Percentiles rank a stretch among this genome's conserved stretches.
phyloP scores from a whole-genome alignment of 2,113 vertebrate species.

The Corythaeola cristata region DNA sequence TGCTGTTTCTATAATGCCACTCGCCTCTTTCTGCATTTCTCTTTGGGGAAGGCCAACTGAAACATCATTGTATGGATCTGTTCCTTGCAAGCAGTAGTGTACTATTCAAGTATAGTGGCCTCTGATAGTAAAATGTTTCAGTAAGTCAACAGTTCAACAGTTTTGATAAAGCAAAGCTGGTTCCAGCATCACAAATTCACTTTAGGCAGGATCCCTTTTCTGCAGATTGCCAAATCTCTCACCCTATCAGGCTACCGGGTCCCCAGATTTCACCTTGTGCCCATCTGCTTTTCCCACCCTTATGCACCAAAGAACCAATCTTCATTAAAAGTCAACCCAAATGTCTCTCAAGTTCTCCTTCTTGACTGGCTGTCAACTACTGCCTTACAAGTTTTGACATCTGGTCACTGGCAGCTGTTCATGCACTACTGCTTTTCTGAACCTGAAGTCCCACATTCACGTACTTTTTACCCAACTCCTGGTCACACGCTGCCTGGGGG shows the following conservation, averaged over 20 bases:
- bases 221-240: neutral
- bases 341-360: neutral
- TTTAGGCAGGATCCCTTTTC: neutral
- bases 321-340: neutral
- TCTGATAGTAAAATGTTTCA: neutral
- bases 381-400: neutral
- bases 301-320: neutral
- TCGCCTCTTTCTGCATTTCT: neutral
- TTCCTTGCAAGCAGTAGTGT: neutral
- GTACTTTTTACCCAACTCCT: rapidly evolving
- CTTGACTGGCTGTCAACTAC: neutral
- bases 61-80: neutral
- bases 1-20: neutral
- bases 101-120: neutral
- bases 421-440: neutral
- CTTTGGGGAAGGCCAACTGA: neutral
- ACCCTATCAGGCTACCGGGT: neutral
- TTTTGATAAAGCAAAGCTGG: neutral
- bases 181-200: neutral
- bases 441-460: neutral
- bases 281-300: neutral
- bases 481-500: neutral
- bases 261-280: neutral
- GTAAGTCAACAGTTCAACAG: neutral
- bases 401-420: neutral